Percentiles rank a stretch among this genome's conserved stretches.
Conservation (phyloP, 2,797 vertebrate genomes). For the Cacajao melanocephalus region DNA sequence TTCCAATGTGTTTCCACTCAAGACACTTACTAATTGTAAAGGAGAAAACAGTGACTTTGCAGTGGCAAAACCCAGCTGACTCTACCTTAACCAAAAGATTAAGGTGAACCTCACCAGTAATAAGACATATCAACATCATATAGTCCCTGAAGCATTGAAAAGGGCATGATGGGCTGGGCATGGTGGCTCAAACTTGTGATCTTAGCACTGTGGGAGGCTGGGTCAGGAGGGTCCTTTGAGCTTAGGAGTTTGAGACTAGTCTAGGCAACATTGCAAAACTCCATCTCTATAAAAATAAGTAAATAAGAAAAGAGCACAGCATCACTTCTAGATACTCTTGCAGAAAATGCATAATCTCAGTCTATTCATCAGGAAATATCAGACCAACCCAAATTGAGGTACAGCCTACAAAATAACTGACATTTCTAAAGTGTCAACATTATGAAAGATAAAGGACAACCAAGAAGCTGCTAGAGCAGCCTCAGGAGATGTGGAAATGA, state of each 20-base stretch:
- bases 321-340: background rate
- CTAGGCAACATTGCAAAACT: background rate
- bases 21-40: background rate
- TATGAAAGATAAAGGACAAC: background rate
- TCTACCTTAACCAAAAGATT: background rate
- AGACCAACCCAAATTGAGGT: background rate
- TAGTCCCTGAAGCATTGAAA: background rate
- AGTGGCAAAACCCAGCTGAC: background rate
- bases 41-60: background rate
- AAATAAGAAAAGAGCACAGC: background rate
- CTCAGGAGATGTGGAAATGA: background rate
- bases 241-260: background rate
- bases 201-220: background rate
- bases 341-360: background rate
- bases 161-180: background rate
- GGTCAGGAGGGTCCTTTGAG: background rate
- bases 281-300: background rate
- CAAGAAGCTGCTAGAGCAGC: background rate
- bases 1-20: background rate
- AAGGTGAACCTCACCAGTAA: background rate
- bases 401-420: background rate
- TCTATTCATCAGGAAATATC: background rate
- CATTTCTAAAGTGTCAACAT: background rate
- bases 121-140: background rate
- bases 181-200: background rate